Conservation (phyloP, 2,113 vertebrate genomes). For the Delphinapterus leucas region DNA sequence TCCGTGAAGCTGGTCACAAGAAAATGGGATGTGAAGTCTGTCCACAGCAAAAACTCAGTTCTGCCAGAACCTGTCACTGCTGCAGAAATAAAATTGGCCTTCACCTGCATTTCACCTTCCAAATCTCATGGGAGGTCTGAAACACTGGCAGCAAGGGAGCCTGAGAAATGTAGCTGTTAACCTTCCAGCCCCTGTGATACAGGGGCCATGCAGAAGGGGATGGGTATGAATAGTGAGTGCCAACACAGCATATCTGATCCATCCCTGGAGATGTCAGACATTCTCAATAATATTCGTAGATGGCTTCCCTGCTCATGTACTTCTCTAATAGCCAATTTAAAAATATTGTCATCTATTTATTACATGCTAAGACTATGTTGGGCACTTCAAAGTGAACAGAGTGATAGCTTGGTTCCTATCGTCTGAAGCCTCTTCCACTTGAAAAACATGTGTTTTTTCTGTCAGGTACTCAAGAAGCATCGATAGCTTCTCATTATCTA, state of each 20-base stretch:
- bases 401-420: not conserved
- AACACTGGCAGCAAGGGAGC: not conserved
- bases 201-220: fast-evolving
- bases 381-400: not conserved
- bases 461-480: not conserved
- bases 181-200: fast-evolving
- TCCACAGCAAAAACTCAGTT: not conserved
- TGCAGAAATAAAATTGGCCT: not conserved
- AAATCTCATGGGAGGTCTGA: not conserved
- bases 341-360: not conserved
- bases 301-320: not conserved
- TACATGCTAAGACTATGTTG: not conserved
- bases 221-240: not conserved
- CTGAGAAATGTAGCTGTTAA: not conserved
- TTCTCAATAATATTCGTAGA: not conserved
- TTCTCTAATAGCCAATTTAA: not conserved
- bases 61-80: not conserved
- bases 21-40: not conserved
- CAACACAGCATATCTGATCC: no score
- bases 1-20: not conserved
- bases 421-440: not conserved
- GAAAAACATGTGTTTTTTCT: not conserved
- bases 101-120: not conserved
- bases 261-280: not conserved
- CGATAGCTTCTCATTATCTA: not conserved